phyloP scores from a whole-genome alignment of 2,888 invertebrate species.

The Lasioglossum marginatum region DNA sequence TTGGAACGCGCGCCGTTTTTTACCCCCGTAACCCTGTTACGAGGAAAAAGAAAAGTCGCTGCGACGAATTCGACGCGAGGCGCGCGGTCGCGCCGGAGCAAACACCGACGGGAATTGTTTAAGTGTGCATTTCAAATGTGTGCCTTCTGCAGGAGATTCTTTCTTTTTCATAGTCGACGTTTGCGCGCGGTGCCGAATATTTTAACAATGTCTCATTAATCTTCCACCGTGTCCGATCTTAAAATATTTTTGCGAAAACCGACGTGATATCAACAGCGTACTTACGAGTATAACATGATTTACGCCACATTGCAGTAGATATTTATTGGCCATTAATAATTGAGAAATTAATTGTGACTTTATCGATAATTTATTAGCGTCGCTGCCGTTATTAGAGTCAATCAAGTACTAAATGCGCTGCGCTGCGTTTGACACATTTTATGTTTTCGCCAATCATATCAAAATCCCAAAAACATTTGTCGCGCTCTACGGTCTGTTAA shows the following conservation, averaged over 20 bases:
- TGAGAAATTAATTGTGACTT: background rate
- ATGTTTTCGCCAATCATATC: background rate
- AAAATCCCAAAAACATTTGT: background rate
- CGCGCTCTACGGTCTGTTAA: no score
- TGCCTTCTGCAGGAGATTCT: background rate
- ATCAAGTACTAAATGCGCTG: background rate
- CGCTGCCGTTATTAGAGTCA: background rate
- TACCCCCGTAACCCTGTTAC: background rate
- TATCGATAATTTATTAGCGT: slow-evolving; percentile 3
- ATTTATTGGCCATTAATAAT: slow-evolving; percentile 2
- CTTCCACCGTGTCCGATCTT: background rate
- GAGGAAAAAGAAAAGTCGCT: background rate
- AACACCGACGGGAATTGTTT: background rate
- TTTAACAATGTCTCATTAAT: background rate
- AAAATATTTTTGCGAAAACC: background rate
- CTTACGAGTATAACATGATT: background rate
- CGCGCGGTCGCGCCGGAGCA: background rate
- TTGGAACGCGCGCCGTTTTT: background rate
- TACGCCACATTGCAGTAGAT: background rate
- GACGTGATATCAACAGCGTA: background rate
- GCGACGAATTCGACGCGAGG: slow-evolving; percentile 7
- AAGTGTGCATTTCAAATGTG: background rate
- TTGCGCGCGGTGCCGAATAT: background rate
- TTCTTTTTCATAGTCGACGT: background rate
- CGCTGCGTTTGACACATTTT: background rate